These are phyloP conservation scores for Drepana falcataria DNA, from an alignment of 2,888 invertebrate species.

Conservation along the genomic window DNA sequence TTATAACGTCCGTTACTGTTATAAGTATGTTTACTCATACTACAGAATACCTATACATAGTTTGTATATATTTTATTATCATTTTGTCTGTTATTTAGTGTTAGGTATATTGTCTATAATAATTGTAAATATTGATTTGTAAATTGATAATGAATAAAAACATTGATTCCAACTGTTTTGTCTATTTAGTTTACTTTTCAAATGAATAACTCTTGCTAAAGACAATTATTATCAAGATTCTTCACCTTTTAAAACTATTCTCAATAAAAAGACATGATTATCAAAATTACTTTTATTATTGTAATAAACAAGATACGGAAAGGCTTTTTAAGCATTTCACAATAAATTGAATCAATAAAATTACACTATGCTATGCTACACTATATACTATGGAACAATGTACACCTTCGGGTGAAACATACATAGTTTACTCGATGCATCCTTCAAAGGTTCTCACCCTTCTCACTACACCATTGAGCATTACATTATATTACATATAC, in stretches of 20 bases:
- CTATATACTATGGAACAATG: too few species aligned
- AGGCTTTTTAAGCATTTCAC: background rate
- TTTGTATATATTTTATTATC: background rate
- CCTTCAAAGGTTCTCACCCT: too few species aligned
- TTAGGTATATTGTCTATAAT: background rate
- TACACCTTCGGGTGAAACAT: too few species aligned
- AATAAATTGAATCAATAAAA: background rate
- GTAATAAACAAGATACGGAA: background rate
- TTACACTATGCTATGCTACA: background rate
- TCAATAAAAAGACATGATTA: background rate
- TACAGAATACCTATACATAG: background rate
- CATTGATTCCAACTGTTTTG: constrained; percentile 3
- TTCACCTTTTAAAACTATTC: background rate
- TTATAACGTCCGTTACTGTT: too few species aligned
- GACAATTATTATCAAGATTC: too few species aligned
- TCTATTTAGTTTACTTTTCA: too few species aligned
- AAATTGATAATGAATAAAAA: constrained; percentile 6
- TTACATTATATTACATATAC: constrained; percentile 1
- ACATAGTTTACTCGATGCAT: too few species aligned
- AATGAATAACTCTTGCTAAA: too few species aligned
- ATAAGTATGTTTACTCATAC: background rate
- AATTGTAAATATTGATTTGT: constrained; percentile 10
- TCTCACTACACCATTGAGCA: constrained; percentile 3
- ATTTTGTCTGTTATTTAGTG: constrained; percentile 1
- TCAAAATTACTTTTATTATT: background rate